phyloP scores from a whole-genome alignment of 2,888 invertebrate genomes.

The Zeuzera pyrina region DNA sequence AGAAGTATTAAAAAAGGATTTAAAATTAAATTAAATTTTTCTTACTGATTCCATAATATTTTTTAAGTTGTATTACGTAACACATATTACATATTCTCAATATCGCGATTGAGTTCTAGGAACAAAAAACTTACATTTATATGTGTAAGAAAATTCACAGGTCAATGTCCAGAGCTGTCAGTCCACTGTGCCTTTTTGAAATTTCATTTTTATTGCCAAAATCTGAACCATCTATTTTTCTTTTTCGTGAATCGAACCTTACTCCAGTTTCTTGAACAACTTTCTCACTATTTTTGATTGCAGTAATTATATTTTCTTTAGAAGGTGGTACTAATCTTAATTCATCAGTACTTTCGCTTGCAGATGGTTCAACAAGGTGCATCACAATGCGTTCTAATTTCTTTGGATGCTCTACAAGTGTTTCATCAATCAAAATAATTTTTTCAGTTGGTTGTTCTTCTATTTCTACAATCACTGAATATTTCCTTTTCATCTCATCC shows the following conservation, averaged over 20 bases:
- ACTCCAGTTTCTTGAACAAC: conserved; percentile 60
- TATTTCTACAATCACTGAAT: conserved; percentile 78
- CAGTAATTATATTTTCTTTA: conserved; percentile 60
- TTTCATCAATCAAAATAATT: conserved; percentile 34
- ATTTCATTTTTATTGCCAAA: conserved; percentile 36
- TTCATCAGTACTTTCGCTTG: conserved; percentile 44
- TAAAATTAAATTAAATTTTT: too few relatives aligned
- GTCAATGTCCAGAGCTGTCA: conserved; percentile 10
- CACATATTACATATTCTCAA: too few relatives aligned
- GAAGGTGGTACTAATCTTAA: conserved; percentile 57
- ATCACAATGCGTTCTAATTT: conserved; percentile 81
- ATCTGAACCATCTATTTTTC: conserved; percentile 37
- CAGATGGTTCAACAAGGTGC: conserved; percentile 69
- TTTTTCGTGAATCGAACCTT: conserved; percentile 53
- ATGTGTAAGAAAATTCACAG: background rate
- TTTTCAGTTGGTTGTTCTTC: conserved; percentile 46
- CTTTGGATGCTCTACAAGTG: conserved; percentile 79
- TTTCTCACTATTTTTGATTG: conserved; percentile 61
- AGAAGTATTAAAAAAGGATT: too few relatives aligned
- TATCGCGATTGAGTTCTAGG: too few relatives aligned
- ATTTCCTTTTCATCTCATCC: conserved; percentile 85
- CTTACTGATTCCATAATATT: too few relatives aligned
- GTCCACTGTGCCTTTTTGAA: conserved; percentile 47
- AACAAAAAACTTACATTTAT: conserved; percentile 19
- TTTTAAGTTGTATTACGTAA: too few relatives aligned